Evolutionary conservation across 2,797 vertebrate genomes (phyloP).

Genomic region (Glossophaga mutica): DNA sequence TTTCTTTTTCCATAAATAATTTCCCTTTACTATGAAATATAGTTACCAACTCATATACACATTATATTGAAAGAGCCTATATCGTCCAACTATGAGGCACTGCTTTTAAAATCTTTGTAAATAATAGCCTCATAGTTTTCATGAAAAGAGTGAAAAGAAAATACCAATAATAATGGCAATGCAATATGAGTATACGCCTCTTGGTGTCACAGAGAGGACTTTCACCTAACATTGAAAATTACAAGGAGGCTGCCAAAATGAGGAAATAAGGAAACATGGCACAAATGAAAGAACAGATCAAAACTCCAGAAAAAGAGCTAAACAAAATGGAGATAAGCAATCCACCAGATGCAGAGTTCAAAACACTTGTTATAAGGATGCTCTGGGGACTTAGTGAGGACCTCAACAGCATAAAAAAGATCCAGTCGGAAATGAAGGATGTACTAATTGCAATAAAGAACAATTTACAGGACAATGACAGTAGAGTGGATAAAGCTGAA

Average conservation of each 20-base stretch:
- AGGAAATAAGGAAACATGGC: background rate
- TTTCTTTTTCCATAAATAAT: slow-evolving; percentile 12
- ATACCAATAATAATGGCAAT: background rate
- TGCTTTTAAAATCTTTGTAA: background rate
- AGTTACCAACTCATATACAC: background rate
- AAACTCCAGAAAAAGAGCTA: background rate
- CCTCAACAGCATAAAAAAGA: background rate
- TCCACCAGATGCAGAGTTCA: background rate
- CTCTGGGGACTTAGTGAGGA: background rate
- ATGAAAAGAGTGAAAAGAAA: background rate
- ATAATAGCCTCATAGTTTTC: background rate
- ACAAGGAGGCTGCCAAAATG: background rate
- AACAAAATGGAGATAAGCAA: background rate
- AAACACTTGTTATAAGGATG: background rate
- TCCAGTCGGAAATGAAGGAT: background rate
- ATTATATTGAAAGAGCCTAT: background rate
- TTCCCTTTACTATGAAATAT: background rate
- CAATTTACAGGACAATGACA: background rate
- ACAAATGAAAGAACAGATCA: background rate
- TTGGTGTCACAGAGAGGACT: background rate
- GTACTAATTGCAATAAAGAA: background rate
- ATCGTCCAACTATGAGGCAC: background rate
- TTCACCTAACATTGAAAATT: background rate
- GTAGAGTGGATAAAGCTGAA: background rate
- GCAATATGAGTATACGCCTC: background rate